Base-by-base conservation (phyloP, 2,888 invertebrate species). In the Rhodophaea formosa region DNA sequence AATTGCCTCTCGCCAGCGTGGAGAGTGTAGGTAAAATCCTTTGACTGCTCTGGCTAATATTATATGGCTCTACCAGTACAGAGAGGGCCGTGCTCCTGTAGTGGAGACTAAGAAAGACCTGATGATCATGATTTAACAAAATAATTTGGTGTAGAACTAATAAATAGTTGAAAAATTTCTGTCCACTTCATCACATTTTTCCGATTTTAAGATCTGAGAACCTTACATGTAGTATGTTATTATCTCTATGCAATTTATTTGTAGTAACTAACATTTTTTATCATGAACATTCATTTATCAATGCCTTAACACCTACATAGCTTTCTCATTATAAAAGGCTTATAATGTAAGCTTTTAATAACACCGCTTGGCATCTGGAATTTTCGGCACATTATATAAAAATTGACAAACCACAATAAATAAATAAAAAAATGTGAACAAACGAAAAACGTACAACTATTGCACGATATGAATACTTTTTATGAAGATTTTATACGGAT, bases 191-290 rank as follows among this genome's bases (percentile, higher is more conserved):
- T n/a, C n/a, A n/a, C n/a, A n/a, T n/a, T n/a, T n/a, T 39, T 39
- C 12, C 39, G 39, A 35, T 35, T 3, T 35, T 10, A 10, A 35
- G 8, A 39, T 2, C n/a, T 39, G 39, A 6, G 12, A n/a, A 39
- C 5, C 39, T 12, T 39, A 39, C n/a, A 35, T 12, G 39, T 39
- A 39, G 39, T 39, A 39, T 12, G 39, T 39, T 39, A 5, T n/a
- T n/a, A n/a, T n/a, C 12, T 7, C 35, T 10, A 35, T 10, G 39
- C 23, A 23, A 23, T 39, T 6, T 39, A 39, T 39, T n/a, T 39
- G 39, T 2, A 39, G 39, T 39, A 46, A 56, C 58, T 43, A 29
- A 53, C 59, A 58, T 39, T 58, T 43, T 23, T 8, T 32, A 8
- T 45, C 14, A 51, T 23, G 8, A 8, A 32, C 49, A 56, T 47